Evolutionary conservation across 1,140 invertebrate species (phyloP).

Genomic region (Drosophila pallidifrons): DNA sequence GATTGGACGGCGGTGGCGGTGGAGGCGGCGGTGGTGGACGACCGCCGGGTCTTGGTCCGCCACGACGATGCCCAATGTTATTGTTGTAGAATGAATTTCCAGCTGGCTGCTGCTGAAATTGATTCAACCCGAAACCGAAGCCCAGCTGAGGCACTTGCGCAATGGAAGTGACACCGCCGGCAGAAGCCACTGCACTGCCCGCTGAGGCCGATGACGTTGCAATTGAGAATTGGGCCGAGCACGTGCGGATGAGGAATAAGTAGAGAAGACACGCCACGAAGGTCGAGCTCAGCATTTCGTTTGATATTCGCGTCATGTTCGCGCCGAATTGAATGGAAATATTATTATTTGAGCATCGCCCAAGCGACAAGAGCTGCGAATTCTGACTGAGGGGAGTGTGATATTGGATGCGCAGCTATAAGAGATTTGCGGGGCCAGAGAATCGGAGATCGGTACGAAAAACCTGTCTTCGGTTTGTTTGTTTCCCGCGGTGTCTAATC

Average conservation of each 20-base stretch:
- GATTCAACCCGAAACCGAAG: slow-evolving; percentile 18
- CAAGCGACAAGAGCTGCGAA: slow-evolving; percentile 43
- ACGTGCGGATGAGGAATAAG: slow-evolving; percentile 13
- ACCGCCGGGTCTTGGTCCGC: slow-evolving; percentile 10
- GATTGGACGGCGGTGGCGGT: not conserved
- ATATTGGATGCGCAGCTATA: slow-evolving; percentile 41
- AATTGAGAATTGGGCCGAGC: slow-evolving; percentile 48
- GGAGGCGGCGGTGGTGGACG: slow-evolving; percentile 3
- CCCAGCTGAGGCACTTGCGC: slow-evolving; percentile 46
- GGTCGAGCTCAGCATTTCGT: slow-evolving; percentile 13
- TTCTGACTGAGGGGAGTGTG: slow-evolving; percentile 62
- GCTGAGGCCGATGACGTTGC: slow-evolving; percentile 41
- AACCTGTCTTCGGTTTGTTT: slow-evolving; percentile 60
- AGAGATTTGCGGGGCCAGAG: slow-evolving; percentile 19
- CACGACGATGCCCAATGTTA: slow-evolving; percentile 27
- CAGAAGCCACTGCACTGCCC: slow-evolving; percentile 50
- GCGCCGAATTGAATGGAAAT: slow-evolving; percentile 1
- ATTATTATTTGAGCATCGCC: slow-evolving; percentile 20
- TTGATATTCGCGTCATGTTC: slow-evolving; percentile 56
- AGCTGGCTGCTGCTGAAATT: slow-evolving; percentile 20
- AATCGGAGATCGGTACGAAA: slow-evolving; percentile 38
- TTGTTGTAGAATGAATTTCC: slow-evolving; percentile 15
- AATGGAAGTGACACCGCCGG: slow-evolving; percentile 53
- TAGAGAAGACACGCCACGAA: slow-evolving; percentile 15
- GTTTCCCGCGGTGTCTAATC: slow-evolving; percentile 32